Evolutionary conservation across 1,140 invertebrate genomes (phyloP).

Genomic region (Lethrus apterus): DNA sequence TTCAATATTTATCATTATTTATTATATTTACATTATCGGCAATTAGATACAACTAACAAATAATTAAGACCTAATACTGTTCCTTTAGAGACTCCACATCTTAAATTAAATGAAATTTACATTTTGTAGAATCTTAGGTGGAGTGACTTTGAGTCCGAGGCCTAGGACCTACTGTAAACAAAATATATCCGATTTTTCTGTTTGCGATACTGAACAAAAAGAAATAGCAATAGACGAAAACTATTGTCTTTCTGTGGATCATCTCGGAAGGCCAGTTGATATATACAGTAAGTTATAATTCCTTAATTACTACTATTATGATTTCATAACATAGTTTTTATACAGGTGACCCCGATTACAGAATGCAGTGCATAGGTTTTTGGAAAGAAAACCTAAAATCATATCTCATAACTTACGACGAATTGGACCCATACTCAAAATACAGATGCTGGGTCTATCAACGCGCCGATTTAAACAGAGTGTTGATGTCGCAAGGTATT

Average conservation of each 20-base stretch:
- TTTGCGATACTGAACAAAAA: conserved; percentile 89
- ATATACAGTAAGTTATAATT: conserved; percentile 68
- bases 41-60: no score
- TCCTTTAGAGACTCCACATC: not conserved
- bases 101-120: no score
- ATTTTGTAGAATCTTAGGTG: conserved; percentile 75
- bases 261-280: conserved; percentile 85
- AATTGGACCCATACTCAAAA: conserved; percentile 89
- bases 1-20: no score
- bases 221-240: conserved; percentile 89
- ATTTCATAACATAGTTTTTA: conserved; percentile 18
- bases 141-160: conserved; percentile 86
- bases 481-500: conserved; percentile 71
- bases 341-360: conserved; percentile 87
- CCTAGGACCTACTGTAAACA: conserved; percentile 89
- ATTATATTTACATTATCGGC: no score
- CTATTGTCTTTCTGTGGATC: conserved; percentile 92
- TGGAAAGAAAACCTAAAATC: conserved; percentile 98
- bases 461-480: conserved; percentile 83
- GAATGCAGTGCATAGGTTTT: conserved; percentile 94
- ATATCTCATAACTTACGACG: conserved; percentile 94
- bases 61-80: no score
- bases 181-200: conserved; percentile 91
- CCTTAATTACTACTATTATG: not conserved
- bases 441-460: conserved; percentile 98